A percentile compares a stretch with the other conserved stretches of the same genome.
phyloP scores from a whole-genome alignment of 2,113 vertebrate species.

The Oryzias melastigma region DNA sequence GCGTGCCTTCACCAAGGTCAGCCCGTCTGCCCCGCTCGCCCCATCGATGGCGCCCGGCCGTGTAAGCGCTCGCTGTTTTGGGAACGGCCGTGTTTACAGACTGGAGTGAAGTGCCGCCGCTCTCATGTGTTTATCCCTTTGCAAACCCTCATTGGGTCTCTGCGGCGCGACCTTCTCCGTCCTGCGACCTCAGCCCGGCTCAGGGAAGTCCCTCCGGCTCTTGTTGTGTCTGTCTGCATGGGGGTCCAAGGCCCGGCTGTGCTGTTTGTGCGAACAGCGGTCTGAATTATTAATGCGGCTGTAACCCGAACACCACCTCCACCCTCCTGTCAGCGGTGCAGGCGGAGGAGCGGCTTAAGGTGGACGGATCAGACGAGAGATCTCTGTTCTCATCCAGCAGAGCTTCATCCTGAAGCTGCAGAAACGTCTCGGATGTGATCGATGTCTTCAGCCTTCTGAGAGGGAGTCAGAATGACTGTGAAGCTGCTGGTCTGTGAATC shows the following conservation, averaged over 20 bases:
- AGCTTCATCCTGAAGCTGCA: no score
- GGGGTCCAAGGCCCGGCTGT: conserved; percentile 9
- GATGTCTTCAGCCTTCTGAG: no score
- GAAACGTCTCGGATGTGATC: no score
- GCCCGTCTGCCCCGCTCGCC: conserved; percentile 5
- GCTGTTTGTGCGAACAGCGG: conserved; percentile 16
- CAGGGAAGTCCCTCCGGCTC: neutral
- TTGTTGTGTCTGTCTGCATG: no score
- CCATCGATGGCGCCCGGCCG: conserved; percentile 6
- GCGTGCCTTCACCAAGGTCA: conserved; percentile 27
- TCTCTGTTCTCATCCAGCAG: no score
- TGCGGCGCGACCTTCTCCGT: neutral
- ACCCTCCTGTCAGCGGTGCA: conserved; percentile 13
- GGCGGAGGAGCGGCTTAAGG: conserved; percentile 17
- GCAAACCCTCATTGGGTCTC: no score
- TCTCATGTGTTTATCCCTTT: neutral
- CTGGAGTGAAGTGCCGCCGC: neutral
- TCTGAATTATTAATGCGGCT: conserved; percentile 73
- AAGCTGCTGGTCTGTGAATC: no score
- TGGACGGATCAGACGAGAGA: neutral
- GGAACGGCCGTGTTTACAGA: conserved; percentile 1
- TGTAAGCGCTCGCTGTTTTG: conserved; percentile 3
- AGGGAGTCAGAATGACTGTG: no score
- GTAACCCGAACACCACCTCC: conserved; percentile 56
- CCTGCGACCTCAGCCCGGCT: neutral